Base-by-base conservation (phyloP, 37 sponge, comb jelly and placozoan genomes). In the Beroe forskalii region DNA sequence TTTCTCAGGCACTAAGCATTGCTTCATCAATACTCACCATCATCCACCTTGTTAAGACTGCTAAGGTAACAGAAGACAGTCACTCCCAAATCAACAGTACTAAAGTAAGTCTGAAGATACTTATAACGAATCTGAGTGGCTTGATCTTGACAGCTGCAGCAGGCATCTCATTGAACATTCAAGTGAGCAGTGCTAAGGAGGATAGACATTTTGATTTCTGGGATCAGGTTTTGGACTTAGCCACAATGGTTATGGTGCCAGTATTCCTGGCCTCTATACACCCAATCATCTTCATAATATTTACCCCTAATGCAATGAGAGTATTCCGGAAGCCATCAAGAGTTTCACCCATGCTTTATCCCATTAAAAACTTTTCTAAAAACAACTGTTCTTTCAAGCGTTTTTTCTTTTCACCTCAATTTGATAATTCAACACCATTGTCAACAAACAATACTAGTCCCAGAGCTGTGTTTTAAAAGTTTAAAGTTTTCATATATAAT, bases 21-120 rank as follows among this genome's bases (percentile, higher is more conserved):
- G 35, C 17, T 38, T 43, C 86, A 23, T 80, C 86, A 25, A 37
- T 32, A 1, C 35, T 80, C n/a, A 80, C 86, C 14, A 37, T 80
- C 19, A 48, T 80, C 3, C 86, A 80, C 40, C 86, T 80, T 48
- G 27, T 80, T 6, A 35, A 44, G 42, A 41, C 86, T 20, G 40
- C 48, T 25, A 80, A 80, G 31, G 37, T 32, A 20, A 42, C 24
- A 23, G 86, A 80, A 4, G 44, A 44, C 28, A 42, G 24, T 48
- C 86, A 35, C 30, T 44, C 86, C 4, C 86, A 42, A 24, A 44
- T 80, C 2, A 44, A 80, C 86, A 80, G 30, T 48, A 80, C 28
- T 25, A 80, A 80, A 37, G 86, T 80, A 0, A 80, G 86, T 27
- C 1, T 80, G 25, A 80, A 80, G 31, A 80, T 80, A 9, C 55